phyloP scores from a whole-genome alignment of 2,888 invertebrate species.

The Dysmachus trigonus region DNA sequence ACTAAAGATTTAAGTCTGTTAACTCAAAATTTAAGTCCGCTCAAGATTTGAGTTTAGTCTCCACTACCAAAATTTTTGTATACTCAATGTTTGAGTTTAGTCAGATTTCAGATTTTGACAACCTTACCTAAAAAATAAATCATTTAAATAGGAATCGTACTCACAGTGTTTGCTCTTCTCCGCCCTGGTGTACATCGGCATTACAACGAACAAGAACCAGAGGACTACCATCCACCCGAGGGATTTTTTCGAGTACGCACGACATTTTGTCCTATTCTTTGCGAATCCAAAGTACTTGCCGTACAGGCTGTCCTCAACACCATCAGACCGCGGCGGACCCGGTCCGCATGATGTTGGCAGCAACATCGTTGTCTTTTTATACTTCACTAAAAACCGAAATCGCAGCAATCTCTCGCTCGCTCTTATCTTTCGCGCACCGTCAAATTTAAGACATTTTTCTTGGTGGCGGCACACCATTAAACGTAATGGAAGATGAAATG shows the following conservation, averaged over 20 bases:
- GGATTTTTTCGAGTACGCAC: not conserved
- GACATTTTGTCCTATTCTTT: constrained; percentile 26
- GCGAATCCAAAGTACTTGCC: constrained; percentile 6
- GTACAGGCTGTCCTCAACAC: not conserved
- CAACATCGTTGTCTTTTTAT: not conserved
- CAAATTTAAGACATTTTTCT: not conserved
- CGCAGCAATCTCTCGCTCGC: not conserved
- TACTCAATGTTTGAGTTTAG: no score
- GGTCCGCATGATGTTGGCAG: constrained; percentile 34
- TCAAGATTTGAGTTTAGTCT: no score
- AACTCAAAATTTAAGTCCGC: no score
- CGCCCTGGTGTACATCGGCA: not conserved
- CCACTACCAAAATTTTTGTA: no score
- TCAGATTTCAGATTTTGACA: no score
- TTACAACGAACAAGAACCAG: not conserved
- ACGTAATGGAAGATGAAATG: not conserved
- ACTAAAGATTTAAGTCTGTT: no score
- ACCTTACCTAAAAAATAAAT: not conserved
- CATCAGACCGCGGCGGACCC: constrained; percentile 11
- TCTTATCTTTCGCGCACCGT: not conserved
- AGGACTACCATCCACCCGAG: constrained; percentile 12
- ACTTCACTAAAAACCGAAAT: not conserved
- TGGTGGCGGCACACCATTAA: not conserved
- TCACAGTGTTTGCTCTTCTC: constrained; percentile 41
- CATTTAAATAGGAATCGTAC: not conserved